A percentile compares a stretch with the other conserved stretches of the same genome.
phyloP scores from a whole-genome alignment of 2,888 invertebrate species.

The Blera fallax region DNA sequence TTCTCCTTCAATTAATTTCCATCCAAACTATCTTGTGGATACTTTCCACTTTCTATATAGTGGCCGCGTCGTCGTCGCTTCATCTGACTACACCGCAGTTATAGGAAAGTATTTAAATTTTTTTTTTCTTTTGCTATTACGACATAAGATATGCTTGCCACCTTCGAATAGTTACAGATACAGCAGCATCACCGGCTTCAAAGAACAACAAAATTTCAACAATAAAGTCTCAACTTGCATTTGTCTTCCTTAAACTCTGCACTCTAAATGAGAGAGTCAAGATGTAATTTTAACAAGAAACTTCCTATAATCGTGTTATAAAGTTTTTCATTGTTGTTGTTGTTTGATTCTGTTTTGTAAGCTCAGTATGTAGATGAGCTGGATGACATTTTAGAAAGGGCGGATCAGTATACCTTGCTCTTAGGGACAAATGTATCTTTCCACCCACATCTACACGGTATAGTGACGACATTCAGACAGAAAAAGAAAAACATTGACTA shows the following conservation, averaged over 20 bases:
- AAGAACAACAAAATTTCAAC: conserved; percentile 44
- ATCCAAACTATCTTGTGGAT: conserved; percentile 47
- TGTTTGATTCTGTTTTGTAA: neutral
- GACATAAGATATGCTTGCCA: conserved; percentile 61
- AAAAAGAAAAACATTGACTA: conserved; percentile 3
- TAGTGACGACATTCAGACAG: neutral
- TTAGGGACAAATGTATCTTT: conserved; percentile 2
- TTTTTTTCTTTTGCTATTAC: conserved; percentile 34
- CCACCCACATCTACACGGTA: conserved; percentile 42
- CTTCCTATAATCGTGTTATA: conserved; percentile 14
- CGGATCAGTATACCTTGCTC: neutral
- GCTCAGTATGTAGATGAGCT: conserved; percentile 38
- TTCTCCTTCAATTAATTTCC: conserved; percentile 68
- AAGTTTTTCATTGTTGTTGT: no score
- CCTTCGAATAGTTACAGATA: conserved; percentile 52
- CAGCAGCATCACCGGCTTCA: neutral
- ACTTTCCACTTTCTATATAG: conserved; percentile 70
- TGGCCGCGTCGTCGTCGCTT: conserved; percentile 36
- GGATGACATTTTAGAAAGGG: conserved; percentile 36
- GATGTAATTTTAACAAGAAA: conserved; percentile 32
- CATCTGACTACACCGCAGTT: conserved; percentile 44
- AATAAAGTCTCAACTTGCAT: conserved; percentile 12
- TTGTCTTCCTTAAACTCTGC: conserved; percentile 43
- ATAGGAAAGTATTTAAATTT: conserved; percentile 52
- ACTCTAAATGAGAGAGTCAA: conserved; percentile 1